phyloP scores from a whole-genome alignment of 2,888 invertebrate genomes.

The Clivina fossor region DNA sequence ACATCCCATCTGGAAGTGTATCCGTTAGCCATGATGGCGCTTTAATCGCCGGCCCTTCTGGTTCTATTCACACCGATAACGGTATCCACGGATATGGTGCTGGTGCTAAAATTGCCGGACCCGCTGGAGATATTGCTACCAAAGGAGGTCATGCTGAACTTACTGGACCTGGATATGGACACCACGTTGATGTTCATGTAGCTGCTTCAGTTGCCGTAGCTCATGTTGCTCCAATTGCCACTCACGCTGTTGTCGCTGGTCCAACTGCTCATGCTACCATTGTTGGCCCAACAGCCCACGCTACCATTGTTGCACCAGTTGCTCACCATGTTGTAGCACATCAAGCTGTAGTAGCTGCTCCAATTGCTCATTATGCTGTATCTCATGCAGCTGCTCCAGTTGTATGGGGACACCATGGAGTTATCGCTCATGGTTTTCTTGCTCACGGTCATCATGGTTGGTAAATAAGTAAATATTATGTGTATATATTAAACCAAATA shows the following conservation, averaged over 20 bases:
- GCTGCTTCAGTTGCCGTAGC: not conserved
- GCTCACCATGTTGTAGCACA: too few relatives aligned
- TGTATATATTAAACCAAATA: not conserved
- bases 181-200: not conserved
- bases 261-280: not conserved
- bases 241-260: conserved; percentile 3
- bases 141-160: too few relatives aligned
- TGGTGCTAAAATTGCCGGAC: too few relatives aligned
- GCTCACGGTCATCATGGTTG: conserved; percentile 9
- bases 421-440: not conserved
- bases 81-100: too few relatives aligned
- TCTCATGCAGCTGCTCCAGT: not conserved
- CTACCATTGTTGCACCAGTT: not conserved
- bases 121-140: too few relatives aligned
- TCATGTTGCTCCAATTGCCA: not conserved
- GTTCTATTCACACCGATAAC: too few relatives aligned
- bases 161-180: conserved; percentile 40
- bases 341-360: not conserved
- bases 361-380: not conserved
- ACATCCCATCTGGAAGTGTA: too few relatives aligned
- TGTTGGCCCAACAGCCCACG: not conserved
- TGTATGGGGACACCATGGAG: not conserved
- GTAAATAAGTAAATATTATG: not conserved
- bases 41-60: too few relatives aligned
- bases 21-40: too few relatives aligned